Percentiles rank a stretch among this genome's conserved stretches.
phyloP scores from a whole-genome alignment of 2,888 invertebrate genomes.

The Rutpela maculata region DNA sequence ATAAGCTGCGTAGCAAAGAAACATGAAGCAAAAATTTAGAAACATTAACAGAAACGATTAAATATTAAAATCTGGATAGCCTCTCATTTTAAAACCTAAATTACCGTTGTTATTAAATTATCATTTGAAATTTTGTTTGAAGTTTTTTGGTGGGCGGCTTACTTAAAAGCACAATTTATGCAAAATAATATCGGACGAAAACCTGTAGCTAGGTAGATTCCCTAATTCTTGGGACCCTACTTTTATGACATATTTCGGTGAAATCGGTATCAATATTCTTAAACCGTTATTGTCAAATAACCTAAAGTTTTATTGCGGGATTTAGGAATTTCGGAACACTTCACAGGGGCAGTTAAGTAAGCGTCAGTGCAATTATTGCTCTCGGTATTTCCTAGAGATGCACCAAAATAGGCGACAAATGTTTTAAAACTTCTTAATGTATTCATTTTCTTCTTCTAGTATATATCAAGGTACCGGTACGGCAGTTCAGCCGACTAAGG shows the following conservation, averaged over 20 bases:
- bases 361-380: neutral
- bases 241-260: slow-evolving; percentile 37
- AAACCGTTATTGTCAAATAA: slow-evolving; percentile 40
- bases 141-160: too few species aligned
- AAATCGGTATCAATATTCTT: slow-evolving; percentile 45
- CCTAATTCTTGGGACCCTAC: slow-evolving; percentile 8
- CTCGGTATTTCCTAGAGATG: neutral
- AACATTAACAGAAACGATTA: too few species aligned
- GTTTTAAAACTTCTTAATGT: neutral
- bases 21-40: too few species aligned
- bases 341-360: slow-evolving; percentile 46
- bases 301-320: slow-evolving; percentile 55
- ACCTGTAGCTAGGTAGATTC: slow-evolving; percentile 22
- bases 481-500: too few species aligned
- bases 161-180: neutral
- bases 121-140: neutral
- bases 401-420: neutral
- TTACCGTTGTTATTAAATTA: too few species aligned
- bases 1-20: too few species aligned
- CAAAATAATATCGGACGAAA: neutral
- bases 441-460: neutral
- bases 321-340: slow-evolving; percentile 53
- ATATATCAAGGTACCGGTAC: too few species aligned
- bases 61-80: too few species aligned
- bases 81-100: too few species aligned